Conservation (phyloP, 2,888 invertebrate species). For the Syrphus vitripennis region DNA sequence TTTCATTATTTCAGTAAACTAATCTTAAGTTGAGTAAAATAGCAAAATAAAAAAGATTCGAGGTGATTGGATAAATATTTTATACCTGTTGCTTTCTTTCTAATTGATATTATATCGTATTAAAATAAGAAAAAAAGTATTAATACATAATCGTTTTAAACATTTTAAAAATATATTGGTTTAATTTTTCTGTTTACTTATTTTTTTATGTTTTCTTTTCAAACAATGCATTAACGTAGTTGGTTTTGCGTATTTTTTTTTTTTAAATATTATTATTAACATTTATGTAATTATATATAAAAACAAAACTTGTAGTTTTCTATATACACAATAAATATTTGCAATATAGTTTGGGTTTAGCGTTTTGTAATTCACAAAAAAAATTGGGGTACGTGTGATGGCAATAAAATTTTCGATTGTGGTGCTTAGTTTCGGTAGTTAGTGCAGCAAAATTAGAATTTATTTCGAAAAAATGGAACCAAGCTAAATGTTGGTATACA, state of each 20-base stretch:
- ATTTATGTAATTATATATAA: slow-evolving; percentile 19
- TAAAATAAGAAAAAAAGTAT: slow-evolving; percentile 44
- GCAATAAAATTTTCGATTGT: slow-evolving; percentile 44
- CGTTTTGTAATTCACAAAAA: slow-evolving; percentile 42
- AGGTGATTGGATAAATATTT: slow-evolving; percentile 72
- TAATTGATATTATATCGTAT: slow-evolving; percentile 57
- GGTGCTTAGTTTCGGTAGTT: slow-evolving; percentile 40
- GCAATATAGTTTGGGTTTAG: slow-evolving; percentile 36
- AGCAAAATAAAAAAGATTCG: slow-evolving; percentile 69
- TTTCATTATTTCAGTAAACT: slow-evolving; percentile 72
- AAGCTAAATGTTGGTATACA: no score
- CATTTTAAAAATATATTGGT: slow-evolving; percentile 12
- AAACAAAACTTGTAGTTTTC: background rate
- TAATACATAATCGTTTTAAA: slow-evolving; percentile 46
- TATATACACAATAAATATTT: slow-evolving; percentile 15
- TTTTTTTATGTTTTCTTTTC: slow-evolving; percentile 12
- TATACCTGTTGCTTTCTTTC: slow-evolving; percentile 70
- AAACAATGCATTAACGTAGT: slow-evolving; percentile 67
- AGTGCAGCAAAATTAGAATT: no score
- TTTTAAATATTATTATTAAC: no score
- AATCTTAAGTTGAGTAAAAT: slow-evolving; percentile 71
- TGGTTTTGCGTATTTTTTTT: slow-evolving; percentile 51
- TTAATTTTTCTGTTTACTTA: slow-evolving; percentile 4
- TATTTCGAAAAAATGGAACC: no score
- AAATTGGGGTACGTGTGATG: slow-evolving; percentile 53